phyloP scores from a whole-genome alignment of 2,797 vertebrate species.

The Pyrrhura leucotis region DNA sequence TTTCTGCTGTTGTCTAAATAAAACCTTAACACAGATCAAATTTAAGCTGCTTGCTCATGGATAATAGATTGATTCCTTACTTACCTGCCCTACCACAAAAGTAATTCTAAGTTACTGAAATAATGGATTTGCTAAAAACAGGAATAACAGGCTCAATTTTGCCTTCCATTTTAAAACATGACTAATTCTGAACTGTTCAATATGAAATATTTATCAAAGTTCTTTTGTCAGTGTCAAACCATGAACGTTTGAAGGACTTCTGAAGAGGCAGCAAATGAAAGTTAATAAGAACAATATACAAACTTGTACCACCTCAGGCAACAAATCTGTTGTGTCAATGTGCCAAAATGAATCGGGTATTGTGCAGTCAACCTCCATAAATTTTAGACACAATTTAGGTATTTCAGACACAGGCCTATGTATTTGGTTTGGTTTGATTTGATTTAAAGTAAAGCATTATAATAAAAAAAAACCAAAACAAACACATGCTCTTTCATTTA shows the following conservation, averaged over 20 bases:
- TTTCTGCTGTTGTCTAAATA: conserved; percentile 58
- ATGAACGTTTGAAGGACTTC: neutral
- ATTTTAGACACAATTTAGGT: neutral
- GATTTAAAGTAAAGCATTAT: neutral
- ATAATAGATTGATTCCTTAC: conserved; percentile 5
- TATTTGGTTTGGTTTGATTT: neutral
- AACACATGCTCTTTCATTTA: neutral
- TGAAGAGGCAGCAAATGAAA: neutral
- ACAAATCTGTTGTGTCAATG: neutral
- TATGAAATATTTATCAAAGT: neutral
- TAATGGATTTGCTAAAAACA: neutral
- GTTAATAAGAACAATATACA: neutral
- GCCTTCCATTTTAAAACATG: neutral
- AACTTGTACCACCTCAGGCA: neutral
- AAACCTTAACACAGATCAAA: conserved; percentile 35
- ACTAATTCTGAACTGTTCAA: neutral
- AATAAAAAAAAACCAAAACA: neutral
- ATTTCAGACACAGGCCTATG: neutral
- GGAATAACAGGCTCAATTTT: neutral
- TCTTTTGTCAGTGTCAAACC: neutral
- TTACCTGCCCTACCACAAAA: neutral
- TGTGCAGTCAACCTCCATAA: neutral
- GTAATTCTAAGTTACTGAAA: neutral
- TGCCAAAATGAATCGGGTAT: neutral
- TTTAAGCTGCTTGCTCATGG: conserved; percentile 2